Conservation (phyloP, 2,797 vertebrate species). For the Myotis pilosus region DNA sequence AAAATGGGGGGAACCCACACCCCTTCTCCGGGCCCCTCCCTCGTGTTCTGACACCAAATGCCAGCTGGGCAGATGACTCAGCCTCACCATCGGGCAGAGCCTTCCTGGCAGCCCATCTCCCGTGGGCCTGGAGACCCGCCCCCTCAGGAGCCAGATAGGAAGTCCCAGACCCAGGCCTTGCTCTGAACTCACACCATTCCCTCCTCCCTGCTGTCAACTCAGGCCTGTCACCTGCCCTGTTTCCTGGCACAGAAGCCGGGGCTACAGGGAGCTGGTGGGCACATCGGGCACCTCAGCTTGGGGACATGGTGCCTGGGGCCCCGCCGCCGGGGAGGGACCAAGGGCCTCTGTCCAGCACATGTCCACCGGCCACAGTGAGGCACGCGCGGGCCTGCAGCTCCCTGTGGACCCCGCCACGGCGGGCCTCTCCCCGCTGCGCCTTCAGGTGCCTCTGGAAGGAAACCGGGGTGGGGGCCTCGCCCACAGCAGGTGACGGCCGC, state of each 20-base stretch:
- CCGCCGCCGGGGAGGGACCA: rapidly evolving
- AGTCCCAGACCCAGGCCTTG: not conserved
- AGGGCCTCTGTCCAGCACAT: rapidly evolving
- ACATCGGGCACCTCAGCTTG: not conserved
- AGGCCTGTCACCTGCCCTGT: rapidly evolving
- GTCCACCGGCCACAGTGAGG: too few species aligned
- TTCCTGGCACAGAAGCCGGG: not conserved
- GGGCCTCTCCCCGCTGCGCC: not conserved
- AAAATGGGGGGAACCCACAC: not conserved
- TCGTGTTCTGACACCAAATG: too few species aligned
- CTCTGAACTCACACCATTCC: not conserved
- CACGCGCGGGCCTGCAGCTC: not conserved
- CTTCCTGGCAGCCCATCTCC: conserved; percentile 14
- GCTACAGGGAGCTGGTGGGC: not conserved
- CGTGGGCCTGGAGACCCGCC: not conserved
- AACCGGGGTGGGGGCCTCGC: conserved; percentile 4
- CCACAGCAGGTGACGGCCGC: conserved; percentile 38
- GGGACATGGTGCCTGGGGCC: rapidly evolving
- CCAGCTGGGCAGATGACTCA: not conserved
- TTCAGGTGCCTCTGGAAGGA: not conserved
- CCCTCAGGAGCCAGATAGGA: not conserved
- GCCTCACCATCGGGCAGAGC: not conserved
- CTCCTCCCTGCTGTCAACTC: not conserved
- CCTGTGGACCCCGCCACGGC: rapidly evolving
- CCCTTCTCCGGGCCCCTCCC: too few species aligned